A percentile compares a stretch with the other conserved stretches of the same genome.
phyloP scores from a whole-genome alignment of 1,140 invertebrate species.

The Aphelenchoides avenae region DNA sequence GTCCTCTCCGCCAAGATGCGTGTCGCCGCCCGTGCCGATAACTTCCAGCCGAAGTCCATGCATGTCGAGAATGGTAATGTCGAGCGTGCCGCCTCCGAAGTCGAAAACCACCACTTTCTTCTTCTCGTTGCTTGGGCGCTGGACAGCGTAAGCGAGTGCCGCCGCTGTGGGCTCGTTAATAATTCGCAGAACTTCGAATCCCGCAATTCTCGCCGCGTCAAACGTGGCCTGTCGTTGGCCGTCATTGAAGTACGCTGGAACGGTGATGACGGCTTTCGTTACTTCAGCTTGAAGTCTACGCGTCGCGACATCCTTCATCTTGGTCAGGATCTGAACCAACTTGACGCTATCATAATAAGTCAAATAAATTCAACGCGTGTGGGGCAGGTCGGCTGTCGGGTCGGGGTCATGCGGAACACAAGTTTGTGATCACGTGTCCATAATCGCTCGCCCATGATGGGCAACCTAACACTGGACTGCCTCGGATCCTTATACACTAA shows the following conservation, averaged over 20 bases:
- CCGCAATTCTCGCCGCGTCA: slow-evolving; percentile 91
- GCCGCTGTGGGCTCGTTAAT: slow-evolving; percentile 97
- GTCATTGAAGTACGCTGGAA: too few species aligned
- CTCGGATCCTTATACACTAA: too few species aligned
- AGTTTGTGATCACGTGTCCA: too few species aligned
- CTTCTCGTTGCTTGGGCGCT: slow-evolving; percentile 93
- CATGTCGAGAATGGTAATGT: slow-evolving; percentile 92
- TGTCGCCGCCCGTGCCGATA: slow-evolving; percentile 90
- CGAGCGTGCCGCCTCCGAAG: slow-evolving; percentile 93
- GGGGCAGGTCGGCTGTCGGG: too few species aligned
- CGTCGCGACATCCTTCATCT: slow-evolving; percentile 94
- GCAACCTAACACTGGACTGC: too few species aligned
- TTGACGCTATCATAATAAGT: too few species aligned
- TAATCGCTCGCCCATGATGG: too few species aligned
- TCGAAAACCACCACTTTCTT: slow-evolving; percentile 73
- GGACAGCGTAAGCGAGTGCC: slow-evolving; percentile 94
- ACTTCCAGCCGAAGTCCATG: slow-evolving; percentile 87
- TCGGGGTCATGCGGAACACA: too few species aligned
- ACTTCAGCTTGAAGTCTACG: slow-evolving; percentile 74
- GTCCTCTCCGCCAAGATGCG: slow-evolving; percentile 93
- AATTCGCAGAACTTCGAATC: slow-evolving; percentile 86
- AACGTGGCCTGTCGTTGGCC: slow-evolving; percentile 85
- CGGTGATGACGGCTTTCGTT: slow-evolving; percentile 86
- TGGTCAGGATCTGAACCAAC: slow-evolving; percentile 84
- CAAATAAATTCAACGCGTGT: too few species aligned